Percentiles rank a stretch among this genome's conserved stretches.
Conservation (phyloP, 1,140 invertebrate species). For the Listronotus bonariensis region DNA sequence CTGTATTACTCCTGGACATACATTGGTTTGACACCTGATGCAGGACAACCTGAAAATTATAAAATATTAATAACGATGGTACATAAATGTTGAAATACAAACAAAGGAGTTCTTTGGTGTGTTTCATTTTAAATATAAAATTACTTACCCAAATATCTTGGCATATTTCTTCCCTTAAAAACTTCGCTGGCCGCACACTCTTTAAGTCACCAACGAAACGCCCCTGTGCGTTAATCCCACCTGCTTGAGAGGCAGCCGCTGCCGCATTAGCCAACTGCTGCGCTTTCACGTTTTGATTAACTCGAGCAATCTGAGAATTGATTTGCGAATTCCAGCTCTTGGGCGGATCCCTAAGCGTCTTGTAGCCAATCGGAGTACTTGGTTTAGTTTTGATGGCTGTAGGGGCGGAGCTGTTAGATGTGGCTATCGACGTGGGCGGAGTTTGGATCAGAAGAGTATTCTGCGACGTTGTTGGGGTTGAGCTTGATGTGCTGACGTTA, state of each 20-base stretch:
- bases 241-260: not conserved
- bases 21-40: conserved; percentile 66
- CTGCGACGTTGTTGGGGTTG: not conserved
- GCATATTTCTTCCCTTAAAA: conserved; percentile 63
- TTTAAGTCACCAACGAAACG: conserved; percentile 38
- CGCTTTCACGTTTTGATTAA: conserved; percentile 47
- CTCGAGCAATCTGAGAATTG: conserved; percentile 62
- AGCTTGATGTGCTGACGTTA: too few species aligned
- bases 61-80: not conserved
- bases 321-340: conserved; percentile 66
- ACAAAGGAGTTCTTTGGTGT: too few species aligned
- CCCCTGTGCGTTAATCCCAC: not conserved
- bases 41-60: conserved; percentile 57
- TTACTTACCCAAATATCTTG: conserved; percentile 59
- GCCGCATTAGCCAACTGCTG: conserved; percentile 12
- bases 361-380: conserved; percentile 58
- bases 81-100: too few species aligned
- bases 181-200: conserved; percentile 59
- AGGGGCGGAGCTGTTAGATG: conserved; percentile 3
- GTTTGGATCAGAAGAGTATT: not conserved
- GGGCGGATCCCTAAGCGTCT: conserved; percentile 62
- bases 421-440: not conserved
- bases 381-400: conserved; percentile 51
- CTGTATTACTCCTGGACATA: conserved; percentile 56
- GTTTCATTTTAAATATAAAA: not conserved